phyloP scores from a whole-genome alignment of 2,888 invertebrate species.

The Bombyx huttoni region DNA sequence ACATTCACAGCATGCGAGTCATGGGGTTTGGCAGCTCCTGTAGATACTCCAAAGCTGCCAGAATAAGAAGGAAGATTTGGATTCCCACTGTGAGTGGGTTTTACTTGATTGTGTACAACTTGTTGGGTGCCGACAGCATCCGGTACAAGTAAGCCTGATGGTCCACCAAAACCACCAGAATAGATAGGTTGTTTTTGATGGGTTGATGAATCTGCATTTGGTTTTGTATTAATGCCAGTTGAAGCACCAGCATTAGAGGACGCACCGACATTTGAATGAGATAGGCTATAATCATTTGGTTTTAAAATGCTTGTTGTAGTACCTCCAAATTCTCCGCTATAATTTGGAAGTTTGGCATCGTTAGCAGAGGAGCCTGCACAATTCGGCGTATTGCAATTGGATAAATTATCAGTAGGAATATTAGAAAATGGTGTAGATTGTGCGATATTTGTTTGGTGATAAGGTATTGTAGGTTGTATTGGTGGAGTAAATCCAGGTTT shows the following conservation, averaged over 20 bases:
- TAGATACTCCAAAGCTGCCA: constrained; percentile 31
- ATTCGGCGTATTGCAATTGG: neutral
- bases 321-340: constrained; percentile 37
- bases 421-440: neutral
- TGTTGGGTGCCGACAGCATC: constrained; percentile 6
- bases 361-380: constrained; percentile 2
- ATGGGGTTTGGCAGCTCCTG: neutral
- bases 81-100: constrained; percentile 6
- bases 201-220: neutral
- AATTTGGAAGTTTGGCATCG: constrained; percentile 15
- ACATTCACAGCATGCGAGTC: neutral
- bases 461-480: neutral
- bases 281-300: constrained; percentile 27
- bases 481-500: neutral
- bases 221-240: neutral
- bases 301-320: constrained; percentile 28
- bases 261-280: neutral
- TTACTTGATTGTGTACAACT: neutral
- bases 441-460: neutral
- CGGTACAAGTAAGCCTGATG: constrained; percentile 10
- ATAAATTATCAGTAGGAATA: neutral
- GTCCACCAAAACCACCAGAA: constrained; percentile 16
- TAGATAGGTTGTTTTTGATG: constrained; percentile 1
- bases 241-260: neutral
- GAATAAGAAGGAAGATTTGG: constrained; percentile 13